Evolutionary conservation across 1,140 invertebrate genomes (phyloP).

Genomic region (Lasioglossum baleicum): DNA sequence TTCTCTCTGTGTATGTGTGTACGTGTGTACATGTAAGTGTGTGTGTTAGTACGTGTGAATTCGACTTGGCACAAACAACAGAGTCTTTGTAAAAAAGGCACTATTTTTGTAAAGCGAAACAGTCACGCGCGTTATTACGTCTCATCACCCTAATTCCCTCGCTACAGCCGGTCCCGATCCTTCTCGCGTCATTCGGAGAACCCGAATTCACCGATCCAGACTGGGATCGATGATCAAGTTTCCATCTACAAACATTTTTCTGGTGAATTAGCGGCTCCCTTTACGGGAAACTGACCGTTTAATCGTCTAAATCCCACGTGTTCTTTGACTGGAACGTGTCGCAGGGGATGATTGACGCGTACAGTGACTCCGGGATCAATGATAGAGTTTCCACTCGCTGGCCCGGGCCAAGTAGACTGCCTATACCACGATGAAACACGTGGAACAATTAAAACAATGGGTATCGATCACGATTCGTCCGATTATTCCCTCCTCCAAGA

Average conservation of each 20-base stretch:
- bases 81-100: conserved; percentile 66
- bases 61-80: conserved; percentile 67
- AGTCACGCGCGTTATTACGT: conserved; percentile 46
- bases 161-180: background rate
- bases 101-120: conserved; percentile 66
- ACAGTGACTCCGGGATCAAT: too few relatives aligned
- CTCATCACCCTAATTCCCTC: background rate
- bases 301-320: too few relatives aligned
- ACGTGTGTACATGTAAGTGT: conserved; percentile 2
- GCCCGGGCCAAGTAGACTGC: too few relatives aligned
- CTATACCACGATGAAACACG: background rate
- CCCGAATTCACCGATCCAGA: background rate
- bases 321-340: too few relatives aligned
- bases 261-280: too few relatives aligned
- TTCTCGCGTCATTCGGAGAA: background rate
- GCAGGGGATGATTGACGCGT: too few relatives aligned
- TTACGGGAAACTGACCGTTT: too few relatives aligned
- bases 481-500: too few relatives aligned
- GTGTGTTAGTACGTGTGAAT: conserved; percentile 34
- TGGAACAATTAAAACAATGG: too few relatives aligned
- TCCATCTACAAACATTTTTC: too few relatives aligned
- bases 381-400: too few relatives aligned
- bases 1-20: background rate
- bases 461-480: too few relatives aligned
- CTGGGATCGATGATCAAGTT: background rate